Evolutionary conservation across 2,113 vertebrate genomes (phyloP), one percentile per base, ranked within the genome.

Genomic region (Amia ocellicauda): DNA sequence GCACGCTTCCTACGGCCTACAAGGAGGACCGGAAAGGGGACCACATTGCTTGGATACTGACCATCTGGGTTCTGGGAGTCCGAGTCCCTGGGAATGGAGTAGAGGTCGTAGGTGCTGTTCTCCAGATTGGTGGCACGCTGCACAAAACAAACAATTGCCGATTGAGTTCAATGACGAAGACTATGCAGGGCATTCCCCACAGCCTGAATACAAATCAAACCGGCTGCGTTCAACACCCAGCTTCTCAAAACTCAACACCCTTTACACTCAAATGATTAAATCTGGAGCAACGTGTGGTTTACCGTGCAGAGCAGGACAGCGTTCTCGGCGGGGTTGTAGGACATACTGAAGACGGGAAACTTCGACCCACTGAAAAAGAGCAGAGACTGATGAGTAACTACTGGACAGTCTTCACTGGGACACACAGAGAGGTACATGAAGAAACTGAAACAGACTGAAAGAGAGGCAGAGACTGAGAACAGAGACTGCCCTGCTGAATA

Each of bases 341-440:
- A 97, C 96, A 99, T 98, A 77, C 91, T 98, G 83, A 99, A 98
- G 60, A 98, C 96, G 0, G 96, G 96, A 75, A 98, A 97, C 78
- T 99, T 99, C 17, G 96, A 99, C 11, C 96, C 95, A 27, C 96
- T 98, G 72, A 2, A 13, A 22, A 19, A 29, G 3, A 26, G 22
- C 52, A 71, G 20, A 22, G 19, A 57, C 22, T 63, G 11, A n/a
- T n/a, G n/a, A 24, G 24, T 28, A 14, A 36, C 2, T 23, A 27
- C 16, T 11, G 20, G 20, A 27, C 10, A 53, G n/a, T 2, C 31
- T 2, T 36, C 5, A 36, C 31, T 36, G 31, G 31, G 11, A 2
- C 5, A 36, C 31, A n/a, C 31, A 11, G 31, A 36, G 31, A 36
- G 31, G 11, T 11, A 36, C 31, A 1, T 36, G 5, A 1, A 36